A percentile compares a stretch with the other conserved stretches of the same genome.
Conservation (phyloP, 2,888 invertebrate genomes). For the Apamea monoglypha region DNA sequence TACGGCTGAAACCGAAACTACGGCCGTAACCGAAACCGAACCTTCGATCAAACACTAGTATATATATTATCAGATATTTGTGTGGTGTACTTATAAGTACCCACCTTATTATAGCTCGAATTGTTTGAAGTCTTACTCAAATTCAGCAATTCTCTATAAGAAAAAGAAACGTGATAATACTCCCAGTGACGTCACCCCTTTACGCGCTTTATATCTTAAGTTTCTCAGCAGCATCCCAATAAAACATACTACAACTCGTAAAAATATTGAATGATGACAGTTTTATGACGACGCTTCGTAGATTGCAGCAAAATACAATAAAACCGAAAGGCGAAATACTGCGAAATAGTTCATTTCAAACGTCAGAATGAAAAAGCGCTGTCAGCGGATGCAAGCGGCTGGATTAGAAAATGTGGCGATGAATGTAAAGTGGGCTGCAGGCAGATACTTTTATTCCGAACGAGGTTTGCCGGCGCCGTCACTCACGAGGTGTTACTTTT, state of each 20-base stretch:
- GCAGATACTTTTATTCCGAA: slow-evolving; percentile 57
- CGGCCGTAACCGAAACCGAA: neutral
- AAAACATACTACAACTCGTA: slow-evolving; percentile 52
- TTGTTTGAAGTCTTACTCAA: neutral
- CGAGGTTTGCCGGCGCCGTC: slow-evolving; percentile 54
- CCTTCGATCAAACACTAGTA: neutral
- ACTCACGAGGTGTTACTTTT: slow-evolving; percentile 62
- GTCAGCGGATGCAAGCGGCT: slow-evolving; percentile 63
- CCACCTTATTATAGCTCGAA: neutral
- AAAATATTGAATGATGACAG: slow-evolving; percentile 63
- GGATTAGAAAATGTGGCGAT: slow-evolving; percentile 67
- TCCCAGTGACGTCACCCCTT: neutral
- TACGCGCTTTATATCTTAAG: slow-evolving; percentile 28
- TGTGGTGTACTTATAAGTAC: neutral
- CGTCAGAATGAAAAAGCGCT: slow-evolving; percentile 64
- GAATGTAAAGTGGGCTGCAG: slow-evolving; percentile 59
- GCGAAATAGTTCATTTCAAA: slow-evolving; percentile 65
- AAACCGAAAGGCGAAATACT: slow-evolving; percentile 49
- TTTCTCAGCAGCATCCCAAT: slow-evolving; percentile 24
- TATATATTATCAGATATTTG: neutral
- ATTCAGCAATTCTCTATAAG: neutral
- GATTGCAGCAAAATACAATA: slow-evolving; percentile 58
- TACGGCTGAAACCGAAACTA: neutral
- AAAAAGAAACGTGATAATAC: neutral
- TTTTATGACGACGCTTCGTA: slow-evolving; percentile 53